These are phyloP conservation scores for Spodoptera frugiperda DNA, from an alignment of 1,140 invertebrate genomes.

Conservation along the genomic window DNA sequence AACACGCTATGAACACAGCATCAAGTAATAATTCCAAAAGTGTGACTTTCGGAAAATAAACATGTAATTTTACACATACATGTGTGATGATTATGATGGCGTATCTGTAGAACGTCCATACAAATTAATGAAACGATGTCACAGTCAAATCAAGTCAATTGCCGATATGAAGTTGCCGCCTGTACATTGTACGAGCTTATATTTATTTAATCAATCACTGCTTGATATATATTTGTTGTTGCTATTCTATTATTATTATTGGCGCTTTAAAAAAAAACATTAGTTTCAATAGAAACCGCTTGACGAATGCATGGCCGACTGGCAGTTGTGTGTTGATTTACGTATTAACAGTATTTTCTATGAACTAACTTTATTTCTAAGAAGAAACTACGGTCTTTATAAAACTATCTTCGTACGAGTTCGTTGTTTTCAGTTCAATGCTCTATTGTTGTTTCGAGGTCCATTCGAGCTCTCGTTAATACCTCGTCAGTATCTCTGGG, in stretches of 20 bases:
- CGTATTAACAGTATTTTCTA: background rate
- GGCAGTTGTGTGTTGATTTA: slow-evolving; percentile 1
- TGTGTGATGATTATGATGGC: no score
- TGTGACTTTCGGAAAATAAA: no score
- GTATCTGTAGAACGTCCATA: no score
- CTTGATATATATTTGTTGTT: slow-evolving; percentile 19
- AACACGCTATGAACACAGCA: background rate
- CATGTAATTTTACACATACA: no score
- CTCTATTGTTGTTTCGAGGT: no score
- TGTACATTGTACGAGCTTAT: background rate
- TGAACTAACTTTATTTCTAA: slow-evolving; percentile 29
- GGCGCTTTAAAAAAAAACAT: slow-evolving; percentile 32
- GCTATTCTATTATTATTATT: slow-evolving; percentile 16
- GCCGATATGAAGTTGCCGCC: background rate
- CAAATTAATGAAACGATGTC: no score
- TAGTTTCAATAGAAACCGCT: slow-evolving; percentile 33
- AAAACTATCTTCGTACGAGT: background rate
- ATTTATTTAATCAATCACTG: background rate
- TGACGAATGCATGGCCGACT: slow-evolving; percentile 11
- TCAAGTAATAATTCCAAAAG: no score
- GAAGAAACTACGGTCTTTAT: background rate
- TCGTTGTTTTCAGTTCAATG: background rate
- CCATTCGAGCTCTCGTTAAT: no score
- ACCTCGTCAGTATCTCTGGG: no score
- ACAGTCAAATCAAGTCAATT: no score